These are phyloP conservation scores for Halichoerus grypus DNA, from an alignment of 2,113 vertebrate species.

Conservation along the genomic window DNA sequence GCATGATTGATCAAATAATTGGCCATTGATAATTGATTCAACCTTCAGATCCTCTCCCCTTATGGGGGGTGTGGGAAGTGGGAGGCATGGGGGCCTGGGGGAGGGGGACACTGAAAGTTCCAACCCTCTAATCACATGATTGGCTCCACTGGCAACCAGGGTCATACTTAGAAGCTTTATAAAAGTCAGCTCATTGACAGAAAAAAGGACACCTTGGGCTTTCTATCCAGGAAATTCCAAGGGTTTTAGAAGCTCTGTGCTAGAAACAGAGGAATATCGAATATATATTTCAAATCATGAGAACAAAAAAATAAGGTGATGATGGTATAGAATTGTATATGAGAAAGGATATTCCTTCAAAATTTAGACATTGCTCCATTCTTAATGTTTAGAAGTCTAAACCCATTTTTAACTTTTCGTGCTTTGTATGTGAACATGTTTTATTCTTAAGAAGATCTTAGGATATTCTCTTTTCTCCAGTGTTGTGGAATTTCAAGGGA, in stretches of 20 bases:
- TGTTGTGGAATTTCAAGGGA: not conserved
- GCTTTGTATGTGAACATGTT: not conserved
- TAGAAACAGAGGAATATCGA: not conserved
- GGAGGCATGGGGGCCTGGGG: no score
- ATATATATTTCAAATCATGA: not conserved
- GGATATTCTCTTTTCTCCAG: not conserved
- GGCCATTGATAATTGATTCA: not conserved
- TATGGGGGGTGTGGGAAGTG: not conserved
- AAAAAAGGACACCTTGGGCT: not conserved
- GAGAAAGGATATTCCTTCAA: not conserved
- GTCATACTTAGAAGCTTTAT: no score
- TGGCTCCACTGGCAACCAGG: not conserved
- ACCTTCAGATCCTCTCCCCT: not conserved
- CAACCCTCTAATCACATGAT: not conserved
- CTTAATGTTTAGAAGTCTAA: not conserved
- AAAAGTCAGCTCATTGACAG: not conserved
- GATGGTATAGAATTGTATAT: not conserved
- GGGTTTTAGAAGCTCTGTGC: not conserved
- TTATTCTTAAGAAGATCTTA: not conserved
- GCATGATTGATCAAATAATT: not conserved
- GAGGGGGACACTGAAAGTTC: not conserved
- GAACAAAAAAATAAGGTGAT: not conserved
- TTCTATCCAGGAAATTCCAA: not conserved
- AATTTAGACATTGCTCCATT: not conserved
- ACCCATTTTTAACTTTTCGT: not conserved